Conservation (phyloP, 2,797 vertebrate genomes). For the Anniella stebbinsi region DNA sequence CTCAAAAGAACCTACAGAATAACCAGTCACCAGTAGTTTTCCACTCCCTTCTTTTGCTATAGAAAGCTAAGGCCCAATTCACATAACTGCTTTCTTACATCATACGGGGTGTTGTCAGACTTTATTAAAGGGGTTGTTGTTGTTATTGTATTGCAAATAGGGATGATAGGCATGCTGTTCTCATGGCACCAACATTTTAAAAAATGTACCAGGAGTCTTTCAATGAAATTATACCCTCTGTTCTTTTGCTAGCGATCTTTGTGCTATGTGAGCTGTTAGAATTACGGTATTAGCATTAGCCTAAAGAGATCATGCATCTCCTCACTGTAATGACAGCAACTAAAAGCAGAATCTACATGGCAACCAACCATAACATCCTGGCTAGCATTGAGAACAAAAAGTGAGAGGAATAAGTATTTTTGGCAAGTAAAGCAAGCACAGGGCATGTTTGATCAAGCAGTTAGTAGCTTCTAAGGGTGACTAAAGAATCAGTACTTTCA, state of each 20-base stretch:
- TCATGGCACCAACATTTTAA: neutral
- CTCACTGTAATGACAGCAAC: neutral
- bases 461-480: neutral
- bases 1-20: rapidly evolving
- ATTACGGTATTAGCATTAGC: neutral
- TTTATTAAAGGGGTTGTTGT: neutral
- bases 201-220: neutral
- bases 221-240: neutral
- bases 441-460: neutral
- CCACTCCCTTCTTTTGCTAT: neutral
- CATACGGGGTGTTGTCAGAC: neutral
- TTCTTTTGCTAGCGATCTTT: neutral
- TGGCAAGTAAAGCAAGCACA: neutral
- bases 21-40: neutral
- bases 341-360: neutral
- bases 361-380: neutral
- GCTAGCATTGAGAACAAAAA: neutral
- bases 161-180: neutral
- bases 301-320: neutral
- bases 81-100: neutral
- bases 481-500: neutral
- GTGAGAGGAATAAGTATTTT: neutral
- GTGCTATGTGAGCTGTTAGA: neutral
- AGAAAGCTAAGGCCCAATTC: neutral
- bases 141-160: too few species aligned